Percentiles rank a stretch among this genome's conserved stretches.
Conservation (phyloP, 1,140 invertebrate species). For the Trichomalopsis sarcophagae region DNA sequence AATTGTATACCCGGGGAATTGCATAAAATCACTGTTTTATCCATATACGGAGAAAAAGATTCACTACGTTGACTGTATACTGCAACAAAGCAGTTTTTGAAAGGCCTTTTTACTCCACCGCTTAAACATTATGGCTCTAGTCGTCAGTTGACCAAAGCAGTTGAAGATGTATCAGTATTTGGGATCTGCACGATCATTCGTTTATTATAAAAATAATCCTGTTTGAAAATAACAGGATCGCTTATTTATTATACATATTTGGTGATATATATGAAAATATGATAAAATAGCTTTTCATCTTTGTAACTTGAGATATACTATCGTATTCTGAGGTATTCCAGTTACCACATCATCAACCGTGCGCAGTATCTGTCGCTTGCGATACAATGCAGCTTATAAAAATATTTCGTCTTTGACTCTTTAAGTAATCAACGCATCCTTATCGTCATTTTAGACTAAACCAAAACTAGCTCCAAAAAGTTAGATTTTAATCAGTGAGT, state of each 20-base stretch:
- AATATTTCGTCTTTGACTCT: neutral
- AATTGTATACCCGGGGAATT: too few species aligned
- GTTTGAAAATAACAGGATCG: neutral
- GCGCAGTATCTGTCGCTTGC: neutral
- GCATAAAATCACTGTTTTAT: too few species aligned
- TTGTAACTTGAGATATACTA: neutral
- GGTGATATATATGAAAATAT: neutral
- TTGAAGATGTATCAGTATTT: too few species aligned
- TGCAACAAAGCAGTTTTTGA: too few species aligned
- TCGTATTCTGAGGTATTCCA: neutral
- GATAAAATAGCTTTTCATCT: neutral
- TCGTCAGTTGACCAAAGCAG: too few species aligned
- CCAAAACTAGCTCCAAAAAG: neutral
- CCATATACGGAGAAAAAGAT: too few species aligned
- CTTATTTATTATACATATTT: neutral
- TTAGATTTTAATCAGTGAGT: neutral
- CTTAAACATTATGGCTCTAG: too few species aligned
- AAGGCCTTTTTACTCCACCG: too few species aligned
- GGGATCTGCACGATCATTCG: neutral
- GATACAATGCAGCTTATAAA: neutral
- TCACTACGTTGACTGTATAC: too few species aligned
- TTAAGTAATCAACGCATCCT: neutral
- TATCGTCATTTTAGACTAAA: neutral
- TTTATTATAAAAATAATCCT: slow-evolving; percentile 1
- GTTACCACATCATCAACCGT: too few species aligned